A percentile compares a stretch with the other conserved stretches of the same genome.
Conservation (phyloP, 1,140 invertebrate species). For the Caerostris darwini region DNA sequence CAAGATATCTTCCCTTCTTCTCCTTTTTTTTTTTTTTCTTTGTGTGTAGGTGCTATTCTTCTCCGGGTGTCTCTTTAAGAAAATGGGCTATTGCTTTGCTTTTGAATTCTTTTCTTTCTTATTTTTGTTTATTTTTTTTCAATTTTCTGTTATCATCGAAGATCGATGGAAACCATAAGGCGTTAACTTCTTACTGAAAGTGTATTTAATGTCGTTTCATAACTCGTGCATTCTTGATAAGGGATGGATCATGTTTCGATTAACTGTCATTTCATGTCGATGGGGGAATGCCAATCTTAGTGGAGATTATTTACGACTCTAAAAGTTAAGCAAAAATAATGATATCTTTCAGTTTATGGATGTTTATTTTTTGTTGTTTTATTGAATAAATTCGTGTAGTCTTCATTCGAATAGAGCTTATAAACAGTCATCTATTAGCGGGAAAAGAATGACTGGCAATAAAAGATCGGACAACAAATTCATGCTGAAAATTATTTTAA, state of each 20-base stretch:
- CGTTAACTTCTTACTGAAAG: conserved; percentile 32
- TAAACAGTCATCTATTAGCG: no score
- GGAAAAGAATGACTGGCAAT: no score
- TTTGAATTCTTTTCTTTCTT: conserved; percentile 21
- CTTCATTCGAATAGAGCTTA: no score
- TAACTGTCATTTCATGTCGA: neutral
- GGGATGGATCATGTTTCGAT: conserved; percentile 30
- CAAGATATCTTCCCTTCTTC: conserved; percentile 8
- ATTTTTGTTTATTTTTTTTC: neutral
- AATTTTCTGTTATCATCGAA: conserved; percentile 67
- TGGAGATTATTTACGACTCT: neutral
- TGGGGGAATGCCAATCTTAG: no score
- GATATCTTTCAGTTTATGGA: neutral
- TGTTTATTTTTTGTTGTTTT: neutral
- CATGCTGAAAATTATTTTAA: no score
- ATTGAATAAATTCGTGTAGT: neutral
- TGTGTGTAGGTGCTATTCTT: conserved; percentile 49
- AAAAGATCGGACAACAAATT: no score
- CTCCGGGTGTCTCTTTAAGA: conserved; percentile 38
- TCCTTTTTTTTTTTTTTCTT: neutral
- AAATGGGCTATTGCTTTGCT: conserved; percentile 45
- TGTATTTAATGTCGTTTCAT: conserved; percentile 27
- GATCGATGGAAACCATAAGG: conserved; percentile 50
- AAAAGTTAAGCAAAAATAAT: neutral
- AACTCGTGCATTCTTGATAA: neutral